Evolutionary conservation across 2,113 vertebrate species (phyloP), one percentile per base, ranked within the genome.

Genomic region (Melozone crissalis): DNA sequence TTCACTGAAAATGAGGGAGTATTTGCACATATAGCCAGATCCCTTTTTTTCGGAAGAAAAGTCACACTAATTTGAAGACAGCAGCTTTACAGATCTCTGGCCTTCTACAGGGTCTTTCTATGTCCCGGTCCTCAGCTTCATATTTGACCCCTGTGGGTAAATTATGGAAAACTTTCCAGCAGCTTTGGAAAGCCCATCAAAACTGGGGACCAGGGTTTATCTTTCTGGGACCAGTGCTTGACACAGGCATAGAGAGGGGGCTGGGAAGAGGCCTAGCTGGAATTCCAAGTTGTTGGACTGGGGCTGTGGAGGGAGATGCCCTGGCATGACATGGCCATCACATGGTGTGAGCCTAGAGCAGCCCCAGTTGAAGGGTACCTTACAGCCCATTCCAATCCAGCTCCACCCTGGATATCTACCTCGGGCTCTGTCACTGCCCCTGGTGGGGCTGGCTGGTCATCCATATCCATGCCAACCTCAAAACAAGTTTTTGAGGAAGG

Each of bases 331-430:
- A 0, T 7, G 16, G 8, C 10, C 23, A 52, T 28, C 44, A 54
- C 28, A 13, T 21, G 9, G 5, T 81, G 19, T 52, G 10, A 58
- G 7, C 6, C 69, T 74, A 73, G 27, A 78, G 24, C 17, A 73
- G 15, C 8, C 21, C 2, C 18, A 35, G 17, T 13, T 0, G 1
- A 37, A 14, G 5, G 2, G 5, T 12, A 9, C 21, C 15, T 71
- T 44, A n/a, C 5, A 78, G 14, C 4, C 5, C 10, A 4, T 47
- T 78, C 14, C n/a, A 28, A 21, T 8, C 3, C 24, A 51, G 10
- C 1, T 83, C 11, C 18, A 39, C 27, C 28, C 15, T 4, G 2
- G 8, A 8, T 6, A 59, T 46, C 39, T 37, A 24, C 13, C 13
- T 58, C 26, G 63, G 43, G 22, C 19, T 78, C 66, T 49, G 22